Base-by-base conservation (phyloP, 2,113 vertebrate genomes). In the Ceuthmochares aereus region DNA sequence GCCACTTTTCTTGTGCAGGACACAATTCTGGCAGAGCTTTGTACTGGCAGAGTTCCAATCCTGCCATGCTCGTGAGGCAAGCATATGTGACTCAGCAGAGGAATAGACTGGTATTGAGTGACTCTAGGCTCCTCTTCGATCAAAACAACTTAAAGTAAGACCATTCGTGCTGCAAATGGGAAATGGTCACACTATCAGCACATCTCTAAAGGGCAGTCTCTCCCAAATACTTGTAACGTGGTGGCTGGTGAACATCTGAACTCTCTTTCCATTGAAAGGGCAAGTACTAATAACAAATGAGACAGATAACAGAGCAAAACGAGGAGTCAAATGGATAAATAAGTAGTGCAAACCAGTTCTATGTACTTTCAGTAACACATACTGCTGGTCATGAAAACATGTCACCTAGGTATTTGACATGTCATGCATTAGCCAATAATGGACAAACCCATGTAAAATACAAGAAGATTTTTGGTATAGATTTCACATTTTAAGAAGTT, bases 21-120 rank as follows among this genome's bases (percentile, higher is more conserved):
- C 32, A 78, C 9, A 12, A 2, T 27, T 69, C 47, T 94, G 87
- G 93, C 75, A 88, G 22, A 37, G 74, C 15, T 3, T 9, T 19
- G 0, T 4, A 1, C 59, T 81, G 88, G 79, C 92, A 90, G 37
- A 47, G 67, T 8, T 42, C 20, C 72, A 70, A 1, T 7, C 22
- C 58, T 73, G 36, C 80, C 1, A 0, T 6, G 52, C 49, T 79
- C 0, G 0, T 7, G 54, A 82, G 81, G 49, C n/a, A 19, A 49
- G 40, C 4, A 0, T 0, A 14, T 59, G 77, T 66, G 67, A 58
- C 49, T 47, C 84, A 69, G 59, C 9, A 2, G 73, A 29, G 43
- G 79, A 79, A 52, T 27, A 27, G 22, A 0, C 6, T 1, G 1
- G 36, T 32, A 32, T 2, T 62, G 66, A 37, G 30, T 19, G 85